These are phyloP conservation scores for Cyanistes caeruleus DNA, from an alignment of 2,113 vertebrate species.

Conservation along the genomic window DNA sequence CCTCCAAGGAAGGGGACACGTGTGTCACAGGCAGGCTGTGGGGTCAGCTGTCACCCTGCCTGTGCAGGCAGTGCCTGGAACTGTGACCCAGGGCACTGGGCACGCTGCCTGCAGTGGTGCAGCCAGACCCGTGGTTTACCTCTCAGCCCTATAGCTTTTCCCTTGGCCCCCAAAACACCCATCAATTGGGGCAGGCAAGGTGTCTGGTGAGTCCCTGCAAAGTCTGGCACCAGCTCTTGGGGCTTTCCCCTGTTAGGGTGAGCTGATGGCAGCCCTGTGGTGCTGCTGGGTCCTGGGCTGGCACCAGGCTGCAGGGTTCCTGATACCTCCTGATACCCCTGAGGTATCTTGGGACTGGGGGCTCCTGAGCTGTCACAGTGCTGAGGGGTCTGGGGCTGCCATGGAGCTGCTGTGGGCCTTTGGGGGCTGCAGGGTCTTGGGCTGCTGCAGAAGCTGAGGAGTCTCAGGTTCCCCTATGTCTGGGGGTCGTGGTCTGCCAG, in stretches of 20 bases:
- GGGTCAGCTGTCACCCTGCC: not conserved
- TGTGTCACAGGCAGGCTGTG: not conserved
- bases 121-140: not conserved
- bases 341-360: not conserved
- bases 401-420: not conserved
- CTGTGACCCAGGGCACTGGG: not conserved
- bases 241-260: not conserved
- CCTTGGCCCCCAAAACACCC: not conserved
- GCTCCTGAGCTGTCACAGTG: not conserved
- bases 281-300: not conserved
- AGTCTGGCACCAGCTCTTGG: fast-evolving
- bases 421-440: not conserved
- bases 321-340: not conserved
- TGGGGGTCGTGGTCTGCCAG: not conserved
- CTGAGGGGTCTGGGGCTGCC: not conserved
- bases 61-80: not conserved
- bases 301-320: not conserved
- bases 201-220: not conserved
- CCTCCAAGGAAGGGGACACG: not conserved
- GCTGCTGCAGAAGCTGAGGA: not conserved
- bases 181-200: not conserved
- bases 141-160: not conserved
- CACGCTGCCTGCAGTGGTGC: not conserved
- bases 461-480: not conserved
- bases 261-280: not conserved